Evolutionary conservation across 2,113 vertebrate genomes (phyloP), one percentile per base, ranked within the genome.

Genomic region (Egretta garzetta): DNA sequence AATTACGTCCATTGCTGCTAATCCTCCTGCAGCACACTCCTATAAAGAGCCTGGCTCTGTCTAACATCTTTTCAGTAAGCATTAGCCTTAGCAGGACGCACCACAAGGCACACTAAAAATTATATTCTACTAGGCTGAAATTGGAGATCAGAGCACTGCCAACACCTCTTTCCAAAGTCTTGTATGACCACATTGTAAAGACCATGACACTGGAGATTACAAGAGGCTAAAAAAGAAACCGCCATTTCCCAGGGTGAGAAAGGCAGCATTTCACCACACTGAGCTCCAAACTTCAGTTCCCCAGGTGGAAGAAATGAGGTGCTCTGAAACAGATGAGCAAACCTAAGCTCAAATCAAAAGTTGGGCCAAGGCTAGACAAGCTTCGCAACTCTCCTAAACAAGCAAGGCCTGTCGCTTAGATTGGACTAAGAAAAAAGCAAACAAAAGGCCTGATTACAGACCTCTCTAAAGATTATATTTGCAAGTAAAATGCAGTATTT

Each of bases 401-500:
- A 81, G 80, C 76, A 75, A 81, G 87, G 80, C 77, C 80, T 96
- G 93, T 75, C 14, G 16, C 45, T 91, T 79, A 35, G 24, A 95
- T 85, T 71, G 95, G 83, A 85, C 87, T 91, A 96, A 95, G 76
- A 95, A 90, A 86, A 95, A 93, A 89, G 94, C 83, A 97, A 96
- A 97, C 94, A 93, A 97, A 96, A 81, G 94, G 77, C 83, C 74
- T 97, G 96, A 97, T 96, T 95, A 96, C 79, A 96, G 83, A 75
- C 95, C 89, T 91, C 95, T 91, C 96, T 50, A 64, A 94, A 93
- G 93, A 70, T 63, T 85, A 0, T 80, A 97, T 93, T 96, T 97
- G 96, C 94, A 97, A 97, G 96, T 96, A 96, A 97, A 97, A 97
- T 97, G 84, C 86, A 89, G 58, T 70, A 94, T 91, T 73, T 93